Percentiles rank a stretch among this genome's conserved stretches.
phyloP scores from a whole-genome alignment of 2,797 vertebrate species.

The Platyrinchus mystaceus region DNA sequence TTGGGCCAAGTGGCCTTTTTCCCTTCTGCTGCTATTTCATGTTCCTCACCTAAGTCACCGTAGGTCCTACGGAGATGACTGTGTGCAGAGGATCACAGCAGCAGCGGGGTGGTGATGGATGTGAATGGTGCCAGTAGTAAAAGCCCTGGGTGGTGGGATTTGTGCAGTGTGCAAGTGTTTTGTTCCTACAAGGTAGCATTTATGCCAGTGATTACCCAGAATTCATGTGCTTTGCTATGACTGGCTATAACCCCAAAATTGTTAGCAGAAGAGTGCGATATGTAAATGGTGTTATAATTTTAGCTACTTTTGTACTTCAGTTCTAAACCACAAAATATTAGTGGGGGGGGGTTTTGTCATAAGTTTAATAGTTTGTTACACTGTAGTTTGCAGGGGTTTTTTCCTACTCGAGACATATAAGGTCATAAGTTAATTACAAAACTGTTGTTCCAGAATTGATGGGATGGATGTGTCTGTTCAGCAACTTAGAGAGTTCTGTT shows the following conservation, averaged over 20 bases:
- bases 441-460: background rate
- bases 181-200: background rate
- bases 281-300: background rate
- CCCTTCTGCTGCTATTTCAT: background rate
- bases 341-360: background rate
- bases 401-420: background rate
- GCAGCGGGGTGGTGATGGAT: background rate
- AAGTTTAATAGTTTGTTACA: background rate
- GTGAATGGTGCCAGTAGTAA: background rate
- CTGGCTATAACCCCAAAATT: background rate
- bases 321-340: background rate
- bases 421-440: background rate
- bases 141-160: constrained; percentile 1
- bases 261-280: background rate
- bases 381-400: background rate
- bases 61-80: constrained; percentile 14
- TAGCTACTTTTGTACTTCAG: background rate
- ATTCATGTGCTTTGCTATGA: background rate
- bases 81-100: background rate
- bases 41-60: constrained; percentile 8
- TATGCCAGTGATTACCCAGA: background rate
- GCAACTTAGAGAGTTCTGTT: background rate
- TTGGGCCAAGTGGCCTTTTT: background rate
- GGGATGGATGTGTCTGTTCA: background rate
- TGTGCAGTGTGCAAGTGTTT: background rate